These are phyloP conservation scores for Entelurus aequoreus DNA, from an alignment of 2,113 vertebrate species.

Conservation along the genomic window DNA sequence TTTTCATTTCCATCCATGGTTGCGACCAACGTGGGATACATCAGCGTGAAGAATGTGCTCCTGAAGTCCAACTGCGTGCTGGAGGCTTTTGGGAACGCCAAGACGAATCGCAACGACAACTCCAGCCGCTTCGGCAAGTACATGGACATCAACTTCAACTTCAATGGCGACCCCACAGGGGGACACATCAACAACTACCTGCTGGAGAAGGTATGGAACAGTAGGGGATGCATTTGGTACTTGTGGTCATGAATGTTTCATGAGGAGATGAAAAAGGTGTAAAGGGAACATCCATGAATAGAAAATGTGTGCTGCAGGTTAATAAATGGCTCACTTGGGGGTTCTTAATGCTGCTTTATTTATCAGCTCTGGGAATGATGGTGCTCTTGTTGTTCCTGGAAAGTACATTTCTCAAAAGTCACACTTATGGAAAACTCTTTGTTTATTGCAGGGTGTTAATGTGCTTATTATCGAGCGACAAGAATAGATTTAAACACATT, in stretches of 20 bases:
- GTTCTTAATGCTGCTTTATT: slow-evolving; percentile 28
- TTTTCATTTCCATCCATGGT: neutral
- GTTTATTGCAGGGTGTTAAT: too few species aligned
- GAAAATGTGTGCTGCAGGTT: slow-evolving; percentile 26
- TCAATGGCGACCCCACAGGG: slow-evolving; percentile 88
- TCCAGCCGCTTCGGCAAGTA: slow-evolving; percentile 95
- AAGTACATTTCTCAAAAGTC: slow-evolving; percentile 7
- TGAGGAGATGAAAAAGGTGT: slow-evolving; percentile 35
- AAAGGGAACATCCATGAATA: slow-evolving; percentile 38
- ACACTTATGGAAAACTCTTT: too few species aligned
- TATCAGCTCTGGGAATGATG: slow-evolving; percentile 29
- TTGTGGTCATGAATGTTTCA: slow-evolving; percentile 40
- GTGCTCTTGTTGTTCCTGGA: slow-evolving; percentile 15
- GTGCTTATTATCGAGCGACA: too few species aligned
- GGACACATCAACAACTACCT: slow-evolving; percentile 96
- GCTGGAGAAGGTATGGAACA: slow-evolving; percentile 84
- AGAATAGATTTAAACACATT: too few species aligned
- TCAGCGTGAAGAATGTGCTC: slow-evolving; percentile 87
- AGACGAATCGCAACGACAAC: slow-evolving; percentile 94
- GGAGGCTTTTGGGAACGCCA: slow-evolving; percentile 92
- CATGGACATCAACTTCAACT: slow-evolving; percentile 98
- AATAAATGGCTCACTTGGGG: slow-evolving; percentile 40
- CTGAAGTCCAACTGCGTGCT: slow-evolving; percentile 92
- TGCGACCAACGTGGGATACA: neutral
- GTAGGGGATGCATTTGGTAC: slow-evolving; percentile 1